phyloP scores from a whole-genome alignment of 2,888 invertebrate species.

The Emmelina monodactyla region DNA sequence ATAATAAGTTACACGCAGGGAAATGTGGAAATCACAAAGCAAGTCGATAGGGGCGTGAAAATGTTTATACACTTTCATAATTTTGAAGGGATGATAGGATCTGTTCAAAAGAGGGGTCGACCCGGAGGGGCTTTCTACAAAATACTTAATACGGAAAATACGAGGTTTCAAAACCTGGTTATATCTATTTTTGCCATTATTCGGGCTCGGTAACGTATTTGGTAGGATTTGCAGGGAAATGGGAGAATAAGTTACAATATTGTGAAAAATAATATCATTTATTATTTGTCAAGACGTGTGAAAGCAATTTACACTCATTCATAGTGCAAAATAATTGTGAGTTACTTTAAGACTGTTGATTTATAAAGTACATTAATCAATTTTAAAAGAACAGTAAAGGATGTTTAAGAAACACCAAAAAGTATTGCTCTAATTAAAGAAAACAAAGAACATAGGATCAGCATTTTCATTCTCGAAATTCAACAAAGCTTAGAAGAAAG shows the following conservation, averaged over 20 bases:
- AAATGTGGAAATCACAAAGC: conserved; percentile 52
- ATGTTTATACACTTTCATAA: conserved; percentile 66
- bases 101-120: conserved; percentile 41
- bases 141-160: conserved; percentile 58
- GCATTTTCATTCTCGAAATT: neutral
- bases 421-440: neutral
- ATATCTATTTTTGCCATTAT: conserved; percentile 34
- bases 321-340: neutral
- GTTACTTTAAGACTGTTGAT: no score
- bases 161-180: conserved; percentile 46
- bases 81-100: conserved; percentile 60
- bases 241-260: conserved; percentile 27
- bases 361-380: neutral
- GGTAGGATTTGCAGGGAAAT: conserved; percentile 23
- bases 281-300: neutral
- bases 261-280: neutral
- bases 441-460: neutral
- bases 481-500: neutral
- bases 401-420: neutral
- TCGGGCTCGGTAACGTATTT: conserved; percentile 24
- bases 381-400: neutral
- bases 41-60: conserved; percentile 48
- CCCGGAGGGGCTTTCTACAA: conserved; percentile 47
- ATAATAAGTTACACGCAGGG: conserved; percentile 55
- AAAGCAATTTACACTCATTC: neutral